A percentile compares a stretch with the other conserved stretches of the same genome.
These are phyloP conservation scores for Paracyclopina nana DNA, from an alignment of 1,140 invertebrate species.

Conservation along the genomic window DNA sequence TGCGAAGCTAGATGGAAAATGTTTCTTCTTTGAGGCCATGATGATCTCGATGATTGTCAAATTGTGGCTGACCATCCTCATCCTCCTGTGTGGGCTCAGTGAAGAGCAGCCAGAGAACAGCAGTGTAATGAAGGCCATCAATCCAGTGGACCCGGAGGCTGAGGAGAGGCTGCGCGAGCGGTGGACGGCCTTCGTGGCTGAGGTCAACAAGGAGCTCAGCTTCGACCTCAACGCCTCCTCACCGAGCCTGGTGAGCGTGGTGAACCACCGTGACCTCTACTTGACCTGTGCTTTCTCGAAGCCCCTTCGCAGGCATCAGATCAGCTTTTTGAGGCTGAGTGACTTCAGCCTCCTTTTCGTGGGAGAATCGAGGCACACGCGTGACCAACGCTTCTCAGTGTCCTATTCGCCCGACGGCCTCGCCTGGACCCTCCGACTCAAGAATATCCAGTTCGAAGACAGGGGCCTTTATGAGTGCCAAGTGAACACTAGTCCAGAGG, in stretches of 20 bases:
- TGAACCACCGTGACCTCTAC: neutral
- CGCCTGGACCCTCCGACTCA: slow-evolving; percentile 2
- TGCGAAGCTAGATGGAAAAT: no score
- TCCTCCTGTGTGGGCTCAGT: no score
- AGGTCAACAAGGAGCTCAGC: neutral
- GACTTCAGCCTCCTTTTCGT: slow-evolving; percentile 9
- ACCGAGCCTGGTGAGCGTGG: neutral
- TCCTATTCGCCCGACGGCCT: neutral
- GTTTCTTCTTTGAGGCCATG: no score
- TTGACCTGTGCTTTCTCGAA: neutral
- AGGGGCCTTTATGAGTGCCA: neutral
- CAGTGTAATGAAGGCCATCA: no score
- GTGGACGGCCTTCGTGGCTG: neutral
- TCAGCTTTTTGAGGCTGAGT: slow-evolving; percentile 5
- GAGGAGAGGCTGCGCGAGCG: neutral
- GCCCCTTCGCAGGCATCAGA: neutral
- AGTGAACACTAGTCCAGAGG: neutral
- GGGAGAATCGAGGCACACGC: neutral
- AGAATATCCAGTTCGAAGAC: neutral
- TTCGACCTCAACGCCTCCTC: neutral
- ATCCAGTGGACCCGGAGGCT: neutral
- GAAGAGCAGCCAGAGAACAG: no score
- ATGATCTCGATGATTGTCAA: no score
- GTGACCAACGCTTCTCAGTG: slow-evolving; percentile 3
- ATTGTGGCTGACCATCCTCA: no score